phyloP scores from a whole-genome alignment of 2,888 invertebrate species.

The Leucophenga maculata region DNA sequence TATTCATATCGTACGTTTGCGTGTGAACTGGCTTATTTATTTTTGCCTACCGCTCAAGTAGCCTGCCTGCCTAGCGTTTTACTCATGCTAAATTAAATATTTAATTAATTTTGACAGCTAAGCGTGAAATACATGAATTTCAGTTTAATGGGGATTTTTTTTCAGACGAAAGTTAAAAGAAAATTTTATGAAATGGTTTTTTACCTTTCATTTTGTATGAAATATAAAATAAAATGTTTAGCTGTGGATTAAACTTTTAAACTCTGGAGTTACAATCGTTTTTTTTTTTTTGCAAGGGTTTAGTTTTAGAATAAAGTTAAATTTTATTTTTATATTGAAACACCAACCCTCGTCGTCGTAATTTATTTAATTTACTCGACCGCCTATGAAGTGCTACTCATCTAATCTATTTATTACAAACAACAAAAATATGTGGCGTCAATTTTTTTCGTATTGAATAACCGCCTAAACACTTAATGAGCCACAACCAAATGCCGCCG shows the following conservation, averaged over 20 bases:
- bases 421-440: neutral
- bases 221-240: neutral
- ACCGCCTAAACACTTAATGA: neutral
- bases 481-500: neutral
- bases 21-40: neutral
- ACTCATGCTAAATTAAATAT: neutral
- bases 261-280: too few species aligned
- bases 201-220: neutral
- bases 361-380: neutral
- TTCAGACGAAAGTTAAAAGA: too few species aligned
- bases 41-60: neutral
- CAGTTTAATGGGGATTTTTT: neutral
- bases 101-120: neutral
- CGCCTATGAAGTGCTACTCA: neutral
- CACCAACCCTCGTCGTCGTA: neutral
- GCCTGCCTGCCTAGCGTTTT: neutral
- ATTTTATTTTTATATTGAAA: neutral
- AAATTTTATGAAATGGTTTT: neutral
- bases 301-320: too few species aligned
- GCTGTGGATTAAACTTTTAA: neutral
- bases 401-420: neutral
- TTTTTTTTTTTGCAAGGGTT: too few species aligned
- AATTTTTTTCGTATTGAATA: conserved; percentile 1
- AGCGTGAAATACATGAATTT: neutral
- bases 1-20: neutral